Percentiles rank a stretch among this genome's conserved stretches.
Conservation (phyloP, 2,888 invertebrate genomes). For the Panzeria rudis region DNA sequence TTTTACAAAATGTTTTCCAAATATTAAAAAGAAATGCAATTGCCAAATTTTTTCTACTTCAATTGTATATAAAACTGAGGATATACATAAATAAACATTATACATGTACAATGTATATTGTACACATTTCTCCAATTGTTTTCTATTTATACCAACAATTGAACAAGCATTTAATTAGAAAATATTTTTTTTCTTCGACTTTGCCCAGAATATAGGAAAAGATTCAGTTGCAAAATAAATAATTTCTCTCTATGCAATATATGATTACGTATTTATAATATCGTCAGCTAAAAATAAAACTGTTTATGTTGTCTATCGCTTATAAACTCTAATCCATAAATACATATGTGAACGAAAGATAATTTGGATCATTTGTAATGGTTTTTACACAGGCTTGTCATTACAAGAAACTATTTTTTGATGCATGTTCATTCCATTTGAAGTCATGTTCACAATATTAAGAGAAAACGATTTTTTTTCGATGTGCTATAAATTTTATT, state of each 20-base stretch:
- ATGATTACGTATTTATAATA: not conserved
- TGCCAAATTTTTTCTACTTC: not conserved
- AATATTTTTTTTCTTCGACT: not conserved
- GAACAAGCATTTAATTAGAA: slow-evolving; percentile 15
- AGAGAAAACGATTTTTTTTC: too few species aligned
- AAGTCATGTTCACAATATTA: too few species aligned
- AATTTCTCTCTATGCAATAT: not conserved
- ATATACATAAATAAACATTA: not conserved
- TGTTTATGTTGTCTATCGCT: too few species aligned
- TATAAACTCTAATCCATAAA: too few species aligned
- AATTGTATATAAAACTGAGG: not conserved
- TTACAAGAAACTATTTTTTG: too few species aligned
- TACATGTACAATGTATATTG: too few species aligned
- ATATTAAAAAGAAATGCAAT: slow-evolving; percentile 10
- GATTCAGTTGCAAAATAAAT: slow-evolving; percentile 7
- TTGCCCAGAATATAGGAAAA: slow-evolving; percentile 1
- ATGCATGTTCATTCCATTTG: too few species aligned
- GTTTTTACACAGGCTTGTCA: too few species aligned
- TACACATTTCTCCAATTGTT: too few species aligned
- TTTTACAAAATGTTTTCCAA: not conserved
- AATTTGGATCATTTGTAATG: too few species aligned
- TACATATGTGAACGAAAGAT: too few species aligned
- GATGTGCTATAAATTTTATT: too few species aligned
- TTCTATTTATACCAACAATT: not conserved
- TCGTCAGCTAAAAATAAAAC: not conserved